Evolutionary conservation across 1,140 invertebrate species (phyloP), one percentile per base, ranked within the genome.

Genomic region (Apis laboriosa): DNA sequence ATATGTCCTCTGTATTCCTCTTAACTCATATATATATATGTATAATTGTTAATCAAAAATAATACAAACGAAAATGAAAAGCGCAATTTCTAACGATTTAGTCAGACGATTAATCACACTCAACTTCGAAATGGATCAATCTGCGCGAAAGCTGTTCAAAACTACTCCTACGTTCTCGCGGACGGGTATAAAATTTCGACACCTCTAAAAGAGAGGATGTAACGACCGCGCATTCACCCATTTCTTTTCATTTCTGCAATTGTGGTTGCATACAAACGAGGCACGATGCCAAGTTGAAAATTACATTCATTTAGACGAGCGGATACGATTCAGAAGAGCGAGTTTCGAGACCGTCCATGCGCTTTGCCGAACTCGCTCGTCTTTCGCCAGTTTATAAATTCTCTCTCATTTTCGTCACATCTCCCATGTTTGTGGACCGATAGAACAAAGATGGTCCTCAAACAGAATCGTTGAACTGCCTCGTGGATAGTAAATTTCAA

Each of bases 221-320:
- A 55, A 67, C 51, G 43, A 21, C 21, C 24, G 49, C 49, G 43
- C 4, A 28, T 19, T 24, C n/a, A 43, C 15, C 55, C 34, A 2
- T 67, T 67, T 55, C 53, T 81, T 75, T 51, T 66, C 72, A 9
- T 67, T 66, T 34, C 13, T 43, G n/a, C 61, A 15, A 60, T 55
- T 64, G 49, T 24, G 55, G 43, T 12, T 51, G 64, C 73, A 49
- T 74, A 21, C 55, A 68, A 76, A 82, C 80, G 64, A 60, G 80
- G 80, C 73, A 77, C 63, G 64, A 51, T 77, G 80, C 80, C 80
- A 82, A 77, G 28, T 82, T 49, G 80, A 77, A 76, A 82, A 82
- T 82, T 77, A 77, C 80, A 34, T 82, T 82, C 64, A 77, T 82
- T 77, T 66, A 64, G 49, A 61, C 12, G 61, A 75, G 43, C 55